Percentiles rank a stretch among this genome's conserved stretches.
Conservation (phyloP, 92 coral and sea anemone genomes). For the Epizoanthus stellaris region DNA sequence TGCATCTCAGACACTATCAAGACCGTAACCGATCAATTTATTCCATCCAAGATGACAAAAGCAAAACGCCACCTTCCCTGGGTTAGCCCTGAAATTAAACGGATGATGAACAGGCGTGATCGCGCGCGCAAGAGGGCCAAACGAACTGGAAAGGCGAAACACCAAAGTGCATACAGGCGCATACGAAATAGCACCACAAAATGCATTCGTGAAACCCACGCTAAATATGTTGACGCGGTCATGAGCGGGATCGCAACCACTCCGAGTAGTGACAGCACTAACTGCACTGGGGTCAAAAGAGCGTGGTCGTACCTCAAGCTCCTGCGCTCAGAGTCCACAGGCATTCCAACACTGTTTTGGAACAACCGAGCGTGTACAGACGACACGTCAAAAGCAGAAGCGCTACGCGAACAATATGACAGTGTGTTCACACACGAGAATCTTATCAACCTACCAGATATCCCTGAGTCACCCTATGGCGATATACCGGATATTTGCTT, state of each 20-base stretch:
- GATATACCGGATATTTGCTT: constrained; percentile 41
- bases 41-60: constrained; percentile 39
- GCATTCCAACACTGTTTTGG: constrained; percentile 54
- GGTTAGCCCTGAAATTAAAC: constrained; percentile 49
- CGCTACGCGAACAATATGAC: constrained; percentile 10
- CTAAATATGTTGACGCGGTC: constrained; percentile 55
- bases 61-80: constrained; percentile 49
- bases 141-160: constrained; percentile 17
- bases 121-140: constrained; percentile 26
- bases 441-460: constrained; percentile 34
- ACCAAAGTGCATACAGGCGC: constrained; percentile 2
- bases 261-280: constrained; percentile 1
- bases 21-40: constrained; percentile 2
- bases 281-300: constrained; percentile 43
- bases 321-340: constrained; percentile 46
- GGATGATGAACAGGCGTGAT: constrained; percentile 60
- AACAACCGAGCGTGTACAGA: constrained; percentile 13
- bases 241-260: constrained; percentile 41
- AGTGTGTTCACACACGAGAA: not conserved
- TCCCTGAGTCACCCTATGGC: constrained; percentile 20
- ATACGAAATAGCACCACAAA: constrained; percentile 20
- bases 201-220: constrained; percentile 31
- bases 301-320: constrained; percentile 55
- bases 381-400: constrained; percentile 34
- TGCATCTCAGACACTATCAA: constrained; percentile 25